Base-by-base conservation (phyloP, 2,888 invertebrate genomes). In the Spialia ferax region DNA sequence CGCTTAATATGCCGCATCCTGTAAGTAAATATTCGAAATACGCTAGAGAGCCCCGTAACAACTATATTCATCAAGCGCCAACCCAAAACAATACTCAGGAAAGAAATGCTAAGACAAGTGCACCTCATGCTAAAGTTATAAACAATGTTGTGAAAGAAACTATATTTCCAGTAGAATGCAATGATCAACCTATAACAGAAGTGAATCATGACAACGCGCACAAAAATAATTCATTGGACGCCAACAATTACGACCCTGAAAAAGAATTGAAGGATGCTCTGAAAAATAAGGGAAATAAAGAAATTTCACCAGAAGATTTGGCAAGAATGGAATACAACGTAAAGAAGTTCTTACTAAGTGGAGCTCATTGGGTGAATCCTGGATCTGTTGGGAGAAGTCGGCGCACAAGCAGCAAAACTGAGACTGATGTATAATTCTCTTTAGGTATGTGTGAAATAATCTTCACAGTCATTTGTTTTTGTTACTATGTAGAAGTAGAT, bases 321-420 rank as follows among this genome's bases (percentile, higher is more conserved):
- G 96, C 96, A 20, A 95, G 96, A 81, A 96, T 96, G 96, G 96
- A 96, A 81, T 96, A 96, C 79, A 96, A 96, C 81, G 96, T 96
- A n/a, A 96, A 96, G 85, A 95, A 96, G 82, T 96, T 96, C 84
- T 86, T 96, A 75, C 91, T 96, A 80, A 96, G 96, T 68, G 94
- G 94, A 2, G 89, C 92, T 18, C 87, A 90, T 57, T 93, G 93
- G 92, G 86, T 76, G 26, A 85, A 84, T 69, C 81, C 87, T 1
- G 84, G 77, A 15, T 78, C 87, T 0, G 80, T 74, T 2, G 85
- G 79, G 1, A 79, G 91, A 50, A 91, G 90, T 77, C 88, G 94
- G 13, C 89, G 93, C 78, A 94, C 94, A 72, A 94, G 93, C 79
- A 94, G 94, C 81, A 94, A 94, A 83, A 94, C 94, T 83, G 29